These are phyloP conservation scores for Neodiprion fabricii DNA, from an alignment of 1,140 invertebrate genomes.

Conservation along the genomic window DNA sequence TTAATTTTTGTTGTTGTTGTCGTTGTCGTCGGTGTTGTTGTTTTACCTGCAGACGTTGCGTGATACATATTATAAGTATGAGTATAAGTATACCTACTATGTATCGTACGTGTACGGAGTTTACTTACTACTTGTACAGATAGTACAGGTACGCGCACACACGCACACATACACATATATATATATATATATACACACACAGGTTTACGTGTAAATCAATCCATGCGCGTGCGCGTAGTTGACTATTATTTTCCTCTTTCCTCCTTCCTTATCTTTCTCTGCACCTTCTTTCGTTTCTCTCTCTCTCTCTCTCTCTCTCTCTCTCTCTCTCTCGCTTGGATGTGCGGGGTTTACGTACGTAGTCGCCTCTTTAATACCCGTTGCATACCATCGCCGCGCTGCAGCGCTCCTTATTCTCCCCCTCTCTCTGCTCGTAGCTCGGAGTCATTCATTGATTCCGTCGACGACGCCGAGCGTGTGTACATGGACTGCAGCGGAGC, in stretches of 20 bases:
- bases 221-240: background rate
- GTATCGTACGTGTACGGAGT: background rate
- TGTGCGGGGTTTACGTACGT: conserved; percentile 10
- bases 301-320: conserved; percentile 25
- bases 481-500: too few relatives aligned
- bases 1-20: too few relatives aligned
- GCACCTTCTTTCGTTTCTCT: conserved; percentile 14
- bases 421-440: conserved; percentile 24
- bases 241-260: conserved; percentile 9
- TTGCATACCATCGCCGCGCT: conserved; percentile 25
- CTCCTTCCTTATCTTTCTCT: conserved; percentile 26
- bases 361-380: conserved; percentile 28
- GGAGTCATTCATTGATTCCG: conserved; percentile 31
- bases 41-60: too few relatives aligned
- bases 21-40: too few relatives aligned
- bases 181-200: conserved; percentile 9
- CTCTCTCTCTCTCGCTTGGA: conserved; percentile 23
- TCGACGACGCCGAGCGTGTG: background rate
- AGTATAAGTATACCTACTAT: conserved; percentile 13
- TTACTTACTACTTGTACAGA: too few relatives aligned
- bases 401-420: conserved; percentile 22
- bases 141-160: background rate
- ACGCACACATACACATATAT: background rate
- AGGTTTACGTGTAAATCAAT: background rate
- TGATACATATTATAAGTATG: background rate